These are phyloP conservation scores for Squalus acanthias DNA, from an alignment of 2,797 vertebrate species.

Conservation along the genomic window DNA sequence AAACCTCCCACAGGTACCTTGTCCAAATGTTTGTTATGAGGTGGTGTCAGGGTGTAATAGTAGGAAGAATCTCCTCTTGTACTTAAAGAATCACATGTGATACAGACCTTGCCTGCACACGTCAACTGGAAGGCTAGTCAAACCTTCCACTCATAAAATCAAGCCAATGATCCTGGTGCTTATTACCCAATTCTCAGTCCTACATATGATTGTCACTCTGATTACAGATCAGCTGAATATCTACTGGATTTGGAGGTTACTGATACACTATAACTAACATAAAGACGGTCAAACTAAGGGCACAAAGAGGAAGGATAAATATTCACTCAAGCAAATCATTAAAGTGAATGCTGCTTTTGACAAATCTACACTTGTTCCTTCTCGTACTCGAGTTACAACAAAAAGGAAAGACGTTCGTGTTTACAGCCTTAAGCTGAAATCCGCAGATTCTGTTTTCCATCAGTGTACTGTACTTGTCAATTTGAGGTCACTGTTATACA, in stretches of 20 bases:
- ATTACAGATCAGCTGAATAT: constrained; percentile 27
- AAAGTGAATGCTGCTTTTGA: neutral
- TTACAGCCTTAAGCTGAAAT: constrained; percentile 20
- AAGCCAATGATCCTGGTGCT: neutral
- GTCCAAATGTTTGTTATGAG: constrained; percentile 5
- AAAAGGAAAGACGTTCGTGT: constrained; percentile 1
- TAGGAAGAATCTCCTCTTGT: neutral
- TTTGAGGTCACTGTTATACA: neutral
- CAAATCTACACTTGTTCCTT: constrained; percentile 29
- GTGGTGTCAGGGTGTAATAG: neutral
- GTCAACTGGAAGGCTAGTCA: neutral
- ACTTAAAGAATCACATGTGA: neutral
- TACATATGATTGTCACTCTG: constrained; percentile 8
- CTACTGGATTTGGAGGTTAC: constrained; percentile 10
- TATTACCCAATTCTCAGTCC: neutral
- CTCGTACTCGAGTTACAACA: constrained; percentile 6
- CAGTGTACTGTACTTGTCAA: neutral
- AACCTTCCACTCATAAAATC: neutral
- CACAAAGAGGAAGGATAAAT: constrained; percentile 30
- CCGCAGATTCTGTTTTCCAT: neutral
- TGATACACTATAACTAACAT: constrained; percentile 19
- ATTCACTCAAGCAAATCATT: constrained; percentile 16
- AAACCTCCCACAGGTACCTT: neutral
- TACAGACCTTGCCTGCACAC: constrained; percentile 7
- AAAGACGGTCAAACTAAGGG: neutral